Conservation (phyloP, 2,888 invertebrate genomes). For the Brachypalpus laphriformis region DNA sequence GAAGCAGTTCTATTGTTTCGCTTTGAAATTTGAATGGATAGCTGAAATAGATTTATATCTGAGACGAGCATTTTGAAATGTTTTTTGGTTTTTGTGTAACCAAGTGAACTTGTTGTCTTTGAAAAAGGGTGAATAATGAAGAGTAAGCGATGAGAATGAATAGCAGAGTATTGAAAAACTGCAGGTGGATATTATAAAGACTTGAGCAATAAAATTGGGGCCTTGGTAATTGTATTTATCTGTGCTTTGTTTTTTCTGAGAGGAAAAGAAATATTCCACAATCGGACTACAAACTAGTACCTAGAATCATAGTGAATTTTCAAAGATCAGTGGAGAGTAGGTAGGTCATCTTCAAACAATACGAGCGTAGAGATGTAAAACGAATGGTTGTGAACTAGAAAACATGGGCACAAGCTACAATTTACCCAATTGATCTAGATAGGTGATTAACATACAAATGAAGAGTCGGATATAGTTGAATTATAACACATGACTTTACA, state of each 20-base stretch:
- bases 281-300: no score
- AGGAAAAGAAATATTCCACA: background rate
- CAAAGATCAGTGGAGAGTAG: no score
- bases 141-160: conserved; percentile 11
- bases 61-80: conserved; percentile 61
- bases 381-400: no score
- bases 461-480: no score
- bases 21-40: conserved; percentile 38
- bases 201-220: conserved; percentile 8
- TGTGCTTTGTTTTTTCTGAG: background rate
- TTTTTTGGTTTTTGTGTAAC: conserved; percentile 38
- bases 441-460: no score
- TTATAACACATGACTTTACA: no score
- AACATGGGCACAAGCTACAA: no score
- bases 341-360: no score
- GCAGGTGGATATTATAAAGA: conserved; percentile 7
- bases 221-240: background rate
- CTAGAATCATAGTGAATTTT: no score
- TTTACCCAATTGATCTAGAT: no score
- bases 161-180: background rate
- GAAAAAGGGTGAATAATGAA: conserved; percentile 36
- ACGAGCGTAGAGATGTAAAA: no score
- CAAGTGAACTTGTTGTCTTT: conserved; percentile 69
- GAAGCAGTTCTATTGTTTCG: conserved; percentile 47
- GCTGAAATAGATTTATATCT: conserved; percentile 39